A percentile compares a stretch with the other conserved stretches of the same genome.
Conservation (phyloP, 2,797 vertebrate genomes). For the Cossypha caffra region DNA sequence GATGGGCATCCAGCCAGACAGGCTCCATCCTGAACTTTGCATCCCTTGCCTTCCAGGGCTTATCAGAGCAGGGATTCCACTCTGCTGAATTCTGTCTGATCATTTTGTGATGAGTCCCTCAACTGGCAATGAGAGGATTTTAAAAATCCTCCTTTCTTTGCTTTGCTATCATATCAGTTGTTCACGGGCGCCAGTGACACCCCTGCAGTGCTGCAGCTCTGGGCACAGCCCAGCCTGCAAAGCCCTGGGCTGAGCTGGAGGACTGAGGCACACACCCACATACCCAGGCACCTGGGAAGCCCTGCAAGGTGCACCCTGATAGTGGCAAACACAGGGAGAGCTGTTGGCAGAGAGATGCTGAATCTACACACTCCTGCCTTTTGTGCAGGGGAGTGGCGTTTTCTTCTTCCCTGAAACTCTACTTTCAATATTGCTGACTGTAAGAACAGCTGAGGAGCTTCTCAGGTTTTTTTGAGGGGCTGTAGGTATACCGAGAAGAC, state of each 20-base stretch:
- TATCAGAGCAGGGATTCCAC: background rate
- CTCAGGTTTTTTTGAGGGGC: background rate
- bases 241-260: background rate
- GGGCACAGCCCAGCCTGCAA: background rate
- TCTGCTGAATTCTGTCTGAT: background rate
- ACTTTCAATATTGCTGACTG: background rate
- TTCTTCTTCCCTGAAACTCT: background rate
- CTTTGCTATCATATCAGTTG: background rate
- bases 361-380: background rate
- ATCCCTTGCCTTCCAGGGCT: background rate
- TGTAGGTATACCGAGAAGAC: background rate
- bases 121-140: background rate
- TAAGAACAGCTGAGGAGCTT: background rate
- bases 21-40: background rate
- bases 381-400: background rate
- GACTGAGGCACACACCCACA: accelerated
- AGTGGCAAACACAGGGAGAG: background rate
- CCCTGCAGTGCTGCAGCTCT: background rate
- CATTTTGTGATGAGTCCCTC: background rate
- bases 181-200: background rate
- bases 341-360: accelerated
- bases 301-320: background rate
- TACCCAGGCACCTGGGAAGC: background rate
- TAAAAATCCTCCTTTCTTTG: background rate
- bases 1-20: background rate